Conservation (phyloP, 1,140 invertebrate genomes). For the Calephelis nemesis region DNA sequence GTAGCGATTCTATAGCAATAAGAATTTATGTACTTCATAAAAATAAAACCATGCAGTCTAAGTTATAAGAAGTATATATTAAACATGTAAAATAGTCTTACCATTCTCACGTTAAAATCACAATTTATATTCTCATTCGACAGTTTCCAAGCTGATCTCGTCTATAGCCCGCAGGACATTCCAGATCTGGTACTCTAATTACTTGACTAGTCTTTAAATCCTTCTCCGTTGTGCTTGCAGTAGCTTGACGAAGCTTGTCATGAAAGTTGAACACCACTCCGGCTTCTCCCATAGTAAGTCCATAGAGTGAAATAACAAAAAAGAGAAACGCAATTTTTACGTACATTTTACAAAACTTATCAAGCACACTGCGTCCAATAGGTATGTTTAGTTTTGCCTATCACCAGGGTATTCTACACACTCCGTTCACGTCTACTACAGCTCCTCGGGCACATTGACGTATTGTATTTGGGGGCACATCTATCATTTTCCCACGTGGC, state of each 20-base stretch:
- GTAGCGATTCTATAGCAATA: no score
- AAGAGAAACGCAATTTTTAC: conserved; percentile 59
- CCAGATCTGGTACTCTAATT: conserved; percentile 55
- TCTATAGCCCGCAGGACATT: conserved; percentile 51
- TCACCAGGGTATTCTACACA: conserved; percentile 61
- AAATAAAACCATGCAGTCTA: no score
- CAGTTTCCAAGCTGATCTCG: conserved; percentile 48
- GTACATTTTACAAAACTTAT: conserved; percentile 61
- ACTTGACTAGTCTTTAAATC: conserved; percentile 48
- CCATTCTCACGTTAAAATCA: conserved; percentile 24
- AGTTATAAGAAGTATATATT: not conserved
- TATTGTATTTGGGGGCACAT: conserved; percentile 48
- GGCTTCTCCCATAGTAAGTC: conserved; percentile 33
- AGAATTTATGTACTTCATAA: no score
- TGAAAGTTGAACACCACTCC: conserved; percentile 60
- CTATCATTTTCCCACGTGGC: conserved; percentile 50
- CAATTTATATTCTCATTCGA: conserved; percentile 47
- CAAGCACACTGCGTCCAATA: conserved; percentile 49
- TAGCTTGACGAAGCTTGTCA: conserved; percentile 54
- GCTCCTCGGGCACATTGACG: conserved; percentile 40
- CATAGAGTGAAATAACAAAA: conserved; percentile 36
- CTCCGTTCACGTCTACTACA: conserved; percentile 51
- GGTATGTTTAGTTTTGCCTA: conserved; percentile 31
- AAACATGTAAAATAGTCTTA: not conserved
- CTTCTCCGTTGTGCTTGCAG: conserved; percentile 40